Evolutionary conservation across 64 coral and sea anemone genomes (phyloP).

Genomic region (Pachyseris speciosa): DNA sequence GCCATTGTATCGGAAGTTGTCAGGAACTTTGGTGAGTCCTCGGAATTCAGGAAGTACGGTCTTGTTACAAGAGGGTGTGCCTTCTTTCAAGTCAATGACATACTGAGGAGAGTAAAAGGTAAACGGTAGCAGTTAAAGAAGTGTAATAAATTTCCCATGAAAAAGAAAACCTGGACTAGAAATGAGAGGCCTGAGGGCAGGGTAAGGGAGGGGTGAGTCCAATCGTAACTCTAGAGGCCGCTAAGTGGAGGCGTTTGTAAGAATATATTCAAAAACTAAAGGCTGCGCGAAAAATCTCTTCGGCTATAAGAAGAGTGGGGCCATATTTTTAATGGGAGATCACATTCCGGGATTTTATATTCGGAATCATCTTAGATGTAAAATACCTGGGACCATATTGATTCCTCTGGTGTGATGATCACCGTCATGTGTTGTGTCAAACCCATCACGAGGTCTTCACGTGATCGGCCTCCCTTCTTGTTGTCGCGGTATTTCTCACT

Average conservation of each 20-base stretch:
- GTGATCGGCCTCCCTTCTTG: constrained; percentile 29
- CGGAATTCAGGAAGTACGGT: constrained; percentile 22
- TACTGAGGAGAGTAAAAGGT: neutral
- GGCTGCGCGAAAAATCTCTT: too few species aligned
- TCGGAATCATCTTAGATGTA: neutral
- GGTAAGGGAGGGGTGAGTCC: too few species aligned
- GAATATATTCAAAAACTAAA: too few species aligned
- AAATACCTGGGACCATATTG: neutral
- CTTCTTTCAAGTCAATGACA: neutral
- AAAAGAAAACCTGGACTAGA: too few species aligned
- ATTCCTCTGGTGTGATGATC: neutral
- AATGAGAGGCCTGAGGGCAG: too few species aligned
- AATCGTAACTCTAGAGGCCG: too few species aligned
- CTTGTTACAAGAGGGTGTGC: neutral
- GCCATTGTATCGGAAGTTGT: constrained; percentile 14
- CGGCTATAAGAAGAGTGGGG: too few species aligned
- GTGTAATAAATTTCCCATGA: too few species aligned
- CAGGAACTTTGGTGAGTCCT: constrained; percentile 20
- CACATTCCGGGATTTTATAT: too few species aligned
- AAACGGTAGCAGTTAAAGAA: neutral
- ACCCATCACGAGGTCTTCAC: constrained; percentile 38
- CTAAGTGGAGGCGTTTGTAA: too few species aligned
- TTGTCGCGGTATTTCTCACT: constrained; percentile 21
- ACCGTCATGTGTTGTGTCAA: constrained; percentile 25
- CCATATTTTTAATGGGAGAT: too few species aligned